Base-by-base conservation (phyloP, 2,888 invertebrate genomes). In the Dilophus febrilis region DNA sequence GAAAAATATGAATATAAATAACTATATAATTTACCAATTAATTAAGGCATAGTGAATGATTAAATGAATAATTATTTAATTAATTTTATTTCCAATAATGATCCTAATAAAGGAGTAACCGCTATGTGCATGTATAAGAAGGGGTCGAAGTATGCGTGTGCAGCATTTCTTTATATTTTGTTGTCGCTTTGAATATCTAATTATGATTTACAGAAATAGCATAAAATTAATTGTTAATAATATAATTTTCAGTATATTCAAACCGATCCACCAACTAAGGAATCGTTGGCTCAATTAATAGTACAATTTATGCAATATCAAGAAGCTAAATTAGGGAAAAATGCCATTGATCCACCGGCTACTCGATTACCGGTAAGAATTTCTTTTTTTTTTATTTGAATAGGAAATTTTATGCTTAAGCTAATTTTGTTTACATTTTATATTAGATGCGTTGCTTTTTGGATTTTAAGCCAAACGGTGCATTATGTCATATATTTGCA, bases 301-400 rank as follows among this genome's bases (percentile, higher is more conserved):
- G 71, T 88, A 44, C 91, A 92, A 58, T 72, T 95, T 48, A 72
- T 95, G 47, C 92, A 92, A 64, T 95, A 94, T 63, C 94, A 95
- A 66, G 95, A 97, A 59, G 91, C 91, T 49, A 86, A 85, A 61
- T 72, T 94, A 54, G 94, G 94, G 2, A 91, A 92, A 66, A 87
- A 85, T 72, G 83, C 85, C 38, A 72, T 77, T 38, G 92, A 92
- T 57, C 87, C 92, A 47, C 79, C 82, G 49, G 81, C 85, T 59
- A 77, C 85, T 44, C 73, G 85, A 62, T 77, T 88, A 64, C 88
- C 88, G 54, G 72, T 68, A 48, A 41, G 26, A 36, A 33, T 30
- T 28, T 11, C 16, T 18, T 30, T 13, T 50, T 49, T 46, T 28
- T 13, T 37, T 43, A 28, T 12, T 11, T 33, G 38, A 28, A 37